Evolutionary conservation across 1,140 invertebrate genomes (phyloP).

Genomic region (Euwallacea fornicatus): DNA sequence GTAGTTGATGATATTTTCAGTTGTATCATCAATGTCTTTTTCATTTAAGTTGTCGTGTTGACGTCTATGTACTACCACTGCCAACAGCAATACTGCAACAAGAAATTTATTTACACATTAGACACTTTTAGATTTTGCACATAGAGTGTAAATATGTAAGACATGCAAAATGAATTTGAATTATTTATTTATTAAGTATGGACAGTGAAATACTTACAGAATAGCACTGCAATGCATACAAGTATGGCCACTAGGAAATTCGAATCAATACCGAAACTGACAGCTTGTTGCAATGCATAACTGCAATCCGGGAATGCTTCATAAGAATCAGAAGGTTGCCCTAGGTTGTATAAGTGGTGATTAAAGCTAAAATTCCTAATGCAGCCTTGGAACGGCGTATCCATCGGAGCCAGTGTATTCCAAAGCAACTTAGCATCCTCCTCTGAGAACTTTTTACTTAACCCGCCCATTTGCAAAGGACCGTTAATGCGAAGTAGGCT

Average conservation of each 20-base stretch:
- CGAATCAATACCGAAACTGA: conserved; percentile 78
- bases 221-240: conserved; percentile 74
- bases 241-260: conserved; percentile 84
- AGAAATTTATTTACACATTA: conserved; percentile 37
- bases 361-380: conserved; percentile 84
- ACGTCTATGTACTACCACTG: conserved; percentile 82
- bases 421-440: conserved; percentile 55
- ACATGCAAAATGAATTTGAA: neutral
- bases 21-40: conserved; percentile 93
- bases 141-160: neutral
- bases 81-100: conserved; percentile 74
- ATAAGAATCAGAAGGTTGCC: conserved; percentile 66
- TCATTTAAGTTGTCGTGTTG: conserved; percentile 82
- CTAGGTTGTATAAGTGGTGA: conserved; percentile 75
- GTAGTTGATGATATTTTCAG: conserved; percentile 96
- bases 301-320: conserved; percentile 71
- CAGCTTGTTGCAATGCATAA: conserved; percentile 67
- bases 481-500: conserved; percentile 86
- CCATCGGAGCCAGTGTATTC: conserved; percentile 68
- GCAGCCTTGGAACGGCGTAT: conserved; percentile 77
- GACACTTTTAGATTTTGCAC: neutral
- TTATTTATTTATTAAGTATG: neutral
- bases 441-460: conserved; percentile 60
- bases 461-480: conserved; percentile 85
- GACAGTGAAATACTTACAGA: conserved; percentile 60